Evolutionary conservation across 2,888 invertebrate genomes (phyloP).

Genomic region (Drosophila suboccidentalis): DNA sequence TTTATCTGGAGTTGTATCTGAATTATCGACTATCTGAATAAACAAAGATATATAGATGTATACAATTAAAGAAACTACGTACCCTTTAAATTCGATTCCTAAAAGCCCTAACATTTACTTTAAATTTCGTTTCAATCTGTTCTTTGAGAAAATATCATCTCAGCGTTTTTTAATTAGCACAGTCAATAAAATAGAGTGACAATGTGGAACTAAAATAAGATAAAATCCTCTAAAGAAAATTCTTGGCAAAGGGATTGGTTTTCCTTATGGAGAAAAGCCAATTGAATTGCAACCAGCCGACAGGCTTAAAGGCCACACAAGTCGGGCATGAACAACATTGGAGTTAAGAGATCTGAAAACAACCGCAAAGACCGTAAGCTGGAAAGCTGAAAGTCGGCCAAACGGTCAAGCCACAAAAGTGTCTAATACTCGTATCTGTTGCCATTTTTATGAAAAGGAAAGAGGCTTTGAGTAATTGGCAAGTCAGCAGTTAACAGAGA

Average conservation of each 20-base stretch:
- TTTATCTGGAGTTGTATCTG: no score
- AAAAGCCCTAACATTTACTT: neutral
- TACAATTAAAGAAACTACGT: no score
- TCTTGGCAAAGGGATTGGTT: neutral
- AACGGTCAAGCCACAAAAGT: constrained; percentile 46
- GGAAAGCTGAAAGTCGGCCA: constrained; percentile 43
- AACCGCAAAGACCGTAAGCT: constrained; percentile 20
- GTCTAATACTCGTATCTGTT: constrained; percentile 34
- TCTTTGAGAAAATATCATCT: no score
- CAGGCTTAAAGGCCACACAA: constrained; percentile 13
- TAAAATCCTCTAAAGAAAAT: neutral
- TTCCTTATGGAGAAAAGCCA: neutral
- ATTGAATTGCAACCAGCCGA: constrained; percentile 1
- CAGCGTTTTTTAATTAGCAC: neutral
- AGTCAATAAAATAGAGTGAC: neutral
- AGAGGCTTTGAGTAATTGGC: constrained; percentile 64
- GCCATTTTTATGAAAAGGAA: constrained; percentile 22
- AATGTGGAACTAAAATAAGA: neutral
- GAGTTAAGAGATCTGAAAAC: constrained; percentile 2
- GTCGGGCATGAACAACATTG: constrained; percentile 18
- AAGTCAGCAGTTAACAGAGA: constrained; percentile 57
- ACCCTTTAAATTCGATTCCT: no score
- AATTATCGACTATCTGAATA: no score
- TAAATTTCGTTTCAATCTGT: neutral
- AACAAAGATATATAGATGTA: no score